phyloP scores from a whole-genome alignment of 2,113 vertebrate species.

The Probosciger aterrimus region DNA sequence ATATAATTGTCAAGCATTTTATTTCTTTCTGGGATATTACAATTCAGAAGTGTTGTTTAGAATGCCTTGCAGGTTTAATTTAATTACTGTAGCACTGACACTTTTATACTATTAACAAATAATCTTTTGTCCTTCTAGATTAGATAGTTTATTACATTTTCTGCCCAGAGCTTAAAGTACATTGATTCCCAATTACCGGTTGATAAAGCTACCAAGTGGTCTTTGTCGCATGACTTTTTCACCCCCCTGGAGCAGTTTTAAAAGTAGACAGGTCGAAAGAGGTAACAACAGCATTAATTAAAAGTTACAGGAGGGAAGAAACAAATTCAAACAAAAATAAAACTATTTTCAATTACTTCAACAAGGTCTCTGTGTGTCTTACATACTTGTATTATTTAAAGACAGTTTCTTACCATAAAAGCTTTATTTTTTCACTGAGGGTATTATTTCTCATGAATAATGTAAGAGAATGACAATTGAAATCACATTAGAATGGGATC shows the following conservation, averaged over 20 bases:
- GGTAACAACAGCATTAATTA: conserved; percentile 39
- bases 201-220: conserved; percentile 63
- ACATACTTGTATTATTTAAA: background rate
- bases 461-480: background rate
- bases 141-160: conserved; percentile 61
- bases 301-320: conserved; percentile 12
- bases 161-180: conserved; percentile 29
- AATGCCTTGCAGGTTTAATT: conserved; percentile 63
- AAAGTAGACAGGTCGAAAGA: conserved; percentile 37
- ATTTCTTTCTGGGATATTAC: background rate
- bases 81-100: conserved; percentile 59
- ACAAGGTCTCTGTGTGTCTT: background rate
- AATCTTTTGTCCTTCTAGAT: conserved; percentile 47
- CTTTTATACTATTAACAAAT: conserved; percentile 66
- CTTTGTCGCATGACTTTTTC: conserved; percentile 7
- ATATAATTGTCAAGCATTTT: background rate
- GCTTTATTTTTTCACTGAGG: background rate
- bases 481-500: background rate
- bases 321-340: background rate
- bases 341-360: background rate
- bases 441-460: background rate
- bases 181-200: conserved; percentile 67
- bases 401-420: background rate
- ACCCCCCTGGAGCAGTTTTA: background rate
- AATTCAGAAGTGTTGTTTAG: background rate